Evolutionary conservation across 2,888 invertebrate genomes (phyloP).

Genomic region (Drosophila prostipennis): DNA sequence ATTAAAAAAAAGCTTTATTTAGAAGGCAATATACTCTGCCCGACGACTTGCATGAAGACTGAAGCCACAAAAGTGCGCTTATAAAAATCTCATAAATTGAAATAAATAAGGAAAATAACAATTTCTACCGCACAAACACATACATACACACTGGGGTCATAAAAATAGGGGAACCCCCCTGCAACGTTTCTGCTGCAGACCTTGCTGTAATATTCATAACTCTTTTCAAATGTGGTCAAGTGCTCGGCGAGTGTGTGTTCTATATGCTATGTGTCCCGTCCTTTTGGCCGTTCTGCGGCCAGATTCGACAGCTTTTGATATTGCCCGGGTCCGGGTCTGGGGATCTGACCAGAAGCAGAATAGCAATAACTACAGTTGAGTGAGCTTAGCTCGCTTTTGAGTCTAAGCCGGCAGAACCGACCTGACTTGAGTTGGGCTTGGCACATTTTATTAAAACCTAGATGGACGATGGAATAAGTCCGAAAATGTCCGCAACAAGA

Average conservation of each 20-base stretch:
- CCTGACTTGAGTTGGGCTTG: slow-evolving; percentile 46
- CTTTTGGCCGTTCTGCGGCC: slow-evolving; percentile 26
- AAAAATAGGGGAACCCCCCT: slow-evolving; percentile 16
- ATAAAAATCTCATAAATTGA: slow-evolving; percentile 76
- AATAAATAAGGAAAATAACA: slow-evolving; percentile 79
- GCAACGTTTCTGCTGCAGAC: slow-evolving; percentile 38
- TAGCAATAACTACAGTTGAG: slow-evolving; percentile 48
- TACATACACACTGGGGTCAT: slow-evolving; percentile 23
- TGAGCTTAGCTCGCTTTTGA: slow-evolving; percentile 45
- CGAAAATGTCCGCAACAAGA: slow-evolving; percentile 47
- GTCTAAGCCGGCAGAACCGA: slow-evolving; percentile 30
- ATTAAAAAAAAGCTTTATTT: slow-evolving; percentile 45
- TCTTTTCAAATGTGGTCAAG: slow-evolving; percentile 80
- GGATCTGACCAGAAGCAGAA: slow-evolving; percentile 15
- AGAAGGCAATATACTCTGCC: slow-evolving; percentile 50
- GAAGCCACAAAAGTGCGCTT: slow-evolving; percentile 67
- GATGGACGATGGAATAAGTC: slow-evolving; percentile 53
- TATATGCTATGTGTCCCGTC: slow-evolving; percentile 15
- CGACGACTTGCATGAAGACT: slow-evolving; percentile 27
- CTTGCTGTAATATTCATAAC: slow-evolving; percentile 75
- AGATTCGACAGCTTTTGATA: slow-evolving; percentile 54
- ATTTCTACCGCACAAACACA: slow-evolving; percentile 56
- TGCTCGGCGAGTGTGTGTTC: slow-evolving; percentile 31
- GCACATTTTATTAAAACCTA: slow-evolving; percentile 71
- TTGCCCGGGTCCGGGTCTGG: slow-evolving; percentile 12